Evolutionary conservation across 2,797 vertebrate genomes (phyloP).

Genomic region (Telmatherina bonti): DNA sequence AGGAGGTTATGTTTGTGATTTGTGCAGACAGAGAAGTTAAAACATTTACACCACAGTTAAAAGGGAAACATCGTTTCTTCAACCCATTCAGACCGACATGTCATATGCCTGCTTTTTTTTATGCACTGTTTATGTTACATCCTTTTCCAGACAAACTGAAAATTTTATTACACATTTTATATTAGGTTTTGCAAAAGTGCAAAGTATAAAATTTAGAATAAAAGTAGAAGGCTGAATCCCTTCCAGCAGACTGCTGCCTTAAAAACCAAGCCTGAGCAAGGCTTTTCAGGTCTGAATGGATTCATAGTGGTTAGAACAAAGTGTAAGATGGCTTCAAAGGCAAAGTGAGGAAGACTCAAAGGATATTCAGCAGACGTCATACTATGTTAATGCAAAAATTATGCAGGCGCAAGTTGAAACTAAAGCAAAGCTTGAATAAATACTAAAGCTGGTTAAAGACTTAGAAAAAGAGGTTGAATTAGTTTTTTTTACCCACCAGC

Average conservation of each 20-base stretch:
- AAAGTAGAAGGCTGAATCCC: neutral
- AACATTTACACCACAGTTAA: slow-evolving; percentile 29
- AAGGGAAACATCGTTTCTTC: neutral
- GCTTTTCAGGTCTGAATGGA: neutral
- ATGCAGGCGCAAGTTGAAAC: neutral
- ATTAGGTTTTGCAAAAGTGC: neutral
- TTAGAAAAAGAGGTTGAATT: neutral
- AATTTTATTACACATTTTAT: neutral
- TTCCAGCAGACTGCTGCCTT: neutral
- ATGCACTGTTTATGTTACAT: neutral
- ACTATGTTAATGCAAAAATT: neutral
- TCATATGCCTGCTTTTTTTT: neutral
- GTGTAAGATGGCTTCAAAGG: neutral
- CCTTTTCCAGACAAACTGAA: neutral
- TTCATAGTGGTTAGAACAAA: slow-evolving; percentile 17
- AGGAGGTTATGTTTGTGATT: slow-evolving; percentile 32
- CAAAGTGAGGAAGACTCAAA: neutral
- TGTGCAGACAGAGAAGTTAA: slow-evolving; percentile 28
- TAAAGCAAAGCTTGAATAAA: neutral
- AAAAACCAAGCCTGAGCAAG: neutral
- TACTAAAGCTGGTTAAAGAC: neutral
- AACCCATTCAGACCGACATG: neutral
- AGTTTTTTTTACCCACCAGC: neutral
- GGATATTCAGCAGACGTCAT: neutral
- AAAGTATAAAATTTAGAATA: neutral